Conservation (phyloP, 2,888 invertebrate genomes). For the Tetheella fluctuosa region DNA sequence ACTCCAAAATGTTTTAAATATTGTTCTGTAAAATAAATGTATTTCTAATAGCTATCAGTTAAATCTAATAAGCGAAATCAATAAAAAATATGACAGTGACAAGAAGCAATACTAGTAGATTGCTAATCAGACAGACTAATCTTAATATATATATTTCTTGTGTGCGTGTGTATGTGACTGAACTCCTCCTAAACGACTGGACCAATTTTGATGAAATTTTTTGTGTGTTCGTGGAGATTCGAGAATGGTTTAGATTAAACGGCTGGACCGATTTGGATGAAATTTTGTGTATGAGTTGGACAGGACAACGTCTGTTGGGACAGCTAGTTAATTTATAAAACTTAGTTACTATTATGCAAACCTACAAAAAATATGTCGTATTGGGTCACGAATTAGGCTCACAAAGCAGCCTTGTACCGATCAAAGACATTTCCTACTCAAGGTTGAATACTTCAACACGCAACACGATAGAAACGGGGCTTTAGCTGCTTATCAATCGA, state of each 20-base stretch:
- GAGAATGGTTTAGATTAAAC: too few species aligned
- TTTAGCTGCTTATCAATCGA: not conserved
- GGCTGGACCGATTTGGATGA: too few species aligned
- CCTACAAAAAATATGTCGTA: slow-evolving; percentile 10
- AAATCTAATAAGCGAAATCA: not conserved
- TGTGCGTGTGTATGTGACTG: too few species aligned
- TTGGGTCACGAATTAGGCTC: slow-evolving; percentile 1
- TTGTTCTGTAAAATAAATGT: not conserved
- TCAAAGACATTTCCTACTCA: slow-evolving; percentile 10
- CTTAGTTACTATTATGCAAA: slow-evolving; percentile 8
- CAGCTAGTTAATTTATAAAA: not conserved
- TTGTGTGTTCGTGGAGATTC: too few species aligned
- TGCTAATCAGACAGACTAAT: not conserved
- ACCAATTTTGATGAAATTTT: too few species aligned
- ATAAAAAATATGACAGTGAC: not conserved
- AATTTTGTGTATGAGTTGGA: too few species aligned
- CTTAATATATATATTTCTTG: too few species aligned
- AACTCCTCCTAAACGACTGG: too few species aligned
- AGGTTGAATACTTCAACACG: not conserved
- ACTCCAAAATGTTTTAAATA: too few species aligned
- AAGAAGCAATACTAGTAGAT: not conserved
- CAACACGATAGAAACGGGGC: not conserved
- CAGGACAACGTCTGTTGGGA: too few species aligned
- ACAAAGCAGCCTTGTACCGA: slow-evolving; percentile 9
- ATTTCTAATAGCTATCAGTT: not conserved